These are phyloP conservation scores for Germaria angustata DNA, from an alignment of 2,888 invertebrate species.

Conservation along the genomic window DNA sequence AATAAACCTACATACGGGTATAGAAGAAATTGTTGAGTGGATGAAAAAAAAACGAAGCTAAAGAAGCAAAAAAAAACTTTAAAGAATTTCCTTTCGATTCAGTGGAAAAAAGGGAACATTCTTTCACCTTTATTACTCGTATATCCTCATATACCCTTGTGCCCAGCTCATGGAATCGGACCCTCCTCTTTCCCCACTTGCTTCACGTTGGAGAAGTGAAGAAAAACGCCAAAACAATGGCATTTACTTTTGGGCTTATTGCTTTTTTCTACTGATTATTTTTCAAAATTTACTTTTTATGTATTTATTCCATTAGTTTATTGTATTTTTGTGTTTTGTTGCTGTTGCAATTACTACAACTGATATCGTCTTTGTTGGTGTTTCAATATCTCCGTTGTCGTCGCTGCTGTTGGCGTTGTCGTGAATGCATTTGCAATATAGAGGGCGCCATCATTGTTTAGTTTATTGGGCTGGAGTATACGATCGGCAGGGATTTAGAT, in stretches of 20 bases:
- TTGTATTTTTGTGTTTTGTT: too few relatives aligned
- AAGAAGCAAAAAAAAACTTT: slow-evolving; percentile 35
- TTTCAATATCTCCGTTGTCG: slow-evolving; percentile 36
- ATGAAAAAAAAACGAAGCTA: background rate
- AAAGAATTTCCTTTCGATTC: slow-evolving; percentile 55
- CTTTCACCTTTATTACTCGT: slow-evolving; percentile 60
- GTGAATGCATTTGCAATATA: slow-evolving; percentile 56
- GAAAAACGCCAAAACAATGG: slow-evolving; percentile 55
- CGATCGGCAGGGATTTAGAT: slow-evolving; percentile 14
- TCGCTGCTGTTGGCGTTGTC: slow-evolving; percentile 33
- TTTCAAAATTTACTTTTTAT: slow-evolving; percentile 60
- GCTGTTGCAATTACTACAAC: slow-evolving; percentile 31
- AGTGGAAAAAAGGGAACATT: slow-evolving; percentile 55
- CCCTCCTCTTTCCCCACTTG: background rate
- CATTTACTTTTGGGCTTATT: slow-evolving; percentile 28
- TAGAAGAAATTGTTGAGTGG: background rate
- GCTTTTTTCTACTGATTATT: slow-evolving; percentile 24
- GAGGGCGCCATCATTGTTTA: slow-evolving; percentile 67
- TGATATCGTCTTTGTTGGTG: slow-evolving; percentile 29
- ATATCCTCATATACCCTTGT: slow-evolving; percentile 30
- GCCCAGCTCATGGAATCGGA: background rate
- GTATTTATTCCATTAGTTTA: slow-evolving; percentile 64
- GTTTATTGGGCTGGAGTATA: slow-evolving; percentile 28
- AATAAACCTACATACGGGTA: slow-evolving; percentile 5
- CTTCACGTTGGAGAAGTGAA: background rate